A percentile compares a stretch with the other conserved stretches of the same genome.
phyloP scores from a whole-genome alignment of 1,140 invertebrate species.

The Lordiphosa mommai region DNA sequence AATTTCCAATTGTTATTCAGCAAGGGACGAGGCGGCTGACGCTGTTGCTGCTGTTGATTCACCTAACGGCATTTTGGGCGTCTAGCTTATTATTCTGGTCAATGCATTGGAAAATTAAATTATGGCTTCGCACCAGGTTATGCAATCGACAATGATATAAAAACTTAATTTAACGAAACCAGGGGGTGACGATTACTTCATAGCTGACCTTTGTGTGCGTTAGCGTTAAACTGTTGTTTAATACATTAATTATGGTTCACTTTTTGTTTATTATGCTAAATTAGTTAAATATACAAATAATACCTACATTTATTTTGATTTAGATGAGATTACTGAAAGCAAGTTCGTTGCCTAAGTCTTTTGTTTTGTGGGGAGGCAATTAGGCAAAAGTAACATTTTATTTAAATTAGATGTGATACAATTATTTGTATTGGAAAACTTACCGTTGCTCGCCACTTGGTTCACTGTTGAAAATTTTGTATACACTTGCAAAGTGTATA shows the following conservation, averaged over 20 bases:
- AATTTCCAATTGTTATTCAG: slow-evolving; percentile 71
- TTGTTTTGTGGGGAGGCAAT: slow-evolving; percentile 32
- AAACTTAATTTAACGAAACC: slow-evolving; percentile 1
- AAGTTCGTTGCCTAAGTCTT: slow-evolving; percentile 77
- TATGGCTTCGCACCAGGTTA: slow-evolving; percentile 47
- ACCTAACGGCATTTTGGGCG: slow-evolving; percentile 39
- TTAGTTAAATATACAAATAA: too few relatives aligned
- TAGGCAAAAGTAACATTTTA: too few relatives aligned
- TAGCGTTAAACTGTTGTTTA: slow-evolving; percentile 5
- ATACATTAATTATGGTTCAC: slow-evolving; percentile 9
- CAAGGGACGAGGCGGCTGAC: slow-evolving; percentile 55
- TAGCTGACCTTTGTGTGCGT: slow-evolving; percentile 12
- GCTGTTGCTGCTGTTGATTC: slow-evolving; percentile 38
- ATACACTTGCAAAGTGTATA: too few relatives aligned
- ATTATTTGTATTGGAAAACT: too few relatives aligned
- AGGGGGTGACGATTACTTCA: slow-evolving; percentile 1
- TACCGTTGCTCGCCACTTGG: too few relatives aligned
- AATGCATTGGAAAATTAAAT: slow-evolving; percentile 76
- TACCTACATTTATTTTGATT: too few relatives aligned
- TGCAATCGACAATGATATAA: slow-evolving; percentile 71
- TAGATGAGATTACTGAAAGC: slow-evolving; percentile 43
- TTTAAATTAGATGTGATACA: too few relatives aligned
- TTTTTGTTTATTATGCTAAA: neutral
- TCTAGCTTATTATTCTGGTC: slow-evolving; percentile 66
- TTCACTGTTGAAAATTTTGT: too few relatives aligned